Conservation (phyloP, 2,888 invertebrate species). For the Agrypnus murinus region DNA sequence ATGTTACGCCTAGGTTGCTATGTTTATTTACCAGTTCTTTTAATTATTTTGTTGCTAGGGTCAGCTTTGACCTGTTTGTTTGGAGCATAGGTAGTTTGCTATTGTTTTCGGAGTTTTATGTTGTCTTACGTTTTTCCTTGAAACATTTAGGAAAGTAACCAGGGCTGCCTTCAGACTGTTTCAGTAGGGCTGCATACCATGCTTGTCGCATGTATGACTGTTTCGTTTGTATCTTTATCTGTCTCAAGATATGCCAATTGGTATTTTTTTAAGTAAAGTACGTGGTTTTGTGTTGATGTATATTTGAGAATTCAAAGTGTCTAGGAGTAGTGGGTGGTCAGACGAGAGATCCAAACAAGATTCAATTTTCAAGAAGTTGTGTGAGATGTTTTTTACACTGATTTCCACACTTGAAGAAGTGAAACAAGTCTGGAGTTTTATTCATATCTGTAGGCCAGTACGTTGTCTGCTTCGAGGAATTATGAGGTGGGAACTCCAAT, state of each 20-base stretch:
- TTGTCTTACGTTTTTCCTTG: too few relatives aligned
- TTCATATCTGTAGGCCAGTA: conserved; percentile 7
- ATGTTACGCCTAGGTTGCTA: conserved; percentile 6
- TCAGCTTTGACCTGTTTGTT: not conserved
- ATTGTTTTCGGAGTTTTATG: conserved; percentile 1
- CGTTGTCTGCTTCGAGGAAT: not conserved
- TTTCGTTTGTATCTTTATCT: too few relatives aligned
- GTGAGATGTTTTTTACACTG: conserved; percentile 4
- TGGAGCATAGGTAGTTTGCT: conserved; percentile 1
- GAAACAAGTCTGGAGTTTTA: conserved; percentile 6
- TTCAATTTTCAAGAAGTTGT: conserved; percentile 6
- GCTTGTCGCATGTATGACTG: too few relatives aligned
- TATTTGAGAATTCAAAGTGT: conserved; percentile 3
- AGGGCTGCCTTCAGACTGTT: too few relatives aligned
- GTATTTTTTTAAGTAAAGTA: not conserved
- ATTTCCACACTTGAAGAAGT: too few relatives aligned
- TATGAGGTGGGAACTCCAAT: not conserved
- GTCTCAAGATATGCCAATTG: conserved; percentile 5
- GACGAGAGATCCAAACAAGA: not conserved
- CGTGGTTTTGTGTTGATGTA: conserved; percentile 3
- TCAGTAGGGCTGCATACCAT: too few relatives aligned
- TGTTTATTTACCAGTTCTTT: conserved; percentile 1
- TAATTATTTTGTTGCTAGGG: conserved; percentile 10
- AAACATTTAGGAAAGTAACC: too few relatives aligned
- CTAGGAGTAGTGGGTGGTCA: conserved; percentile 8